Percentiles rank a stretch among this genome's conserved stretches.
Conservation (phyloP, 2,888 invertebrate genomes). For the Cabera pusaria region DNA sequence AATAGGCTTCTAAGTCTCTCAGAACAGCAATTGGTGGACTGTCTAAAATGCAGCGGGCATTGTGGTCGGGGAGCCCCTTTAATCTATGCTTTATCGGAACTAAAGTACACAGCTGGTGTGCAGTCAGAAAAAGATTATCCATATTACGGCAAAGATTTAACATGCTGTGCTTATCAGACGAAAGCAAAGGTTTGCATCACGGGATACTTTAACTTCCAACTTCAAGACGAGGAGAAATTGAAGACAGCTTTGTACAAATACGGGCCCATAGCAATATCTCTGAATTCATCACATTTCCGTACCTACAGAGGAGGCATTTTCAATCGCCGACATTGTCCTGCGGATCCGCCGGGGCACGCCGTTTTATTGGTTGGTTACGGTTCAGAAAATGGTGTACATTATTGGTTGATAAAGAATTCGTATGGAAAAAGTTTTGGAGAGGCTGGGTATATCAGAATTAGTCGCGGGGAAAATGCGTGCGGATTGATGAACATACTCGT, state of each 20-base stretch:
- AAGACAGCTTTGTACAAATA: conserved; percentile 5
- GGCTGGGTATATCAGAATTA: conserved; percentile 1
- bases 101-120: not conserved
- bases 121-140: conserved; percentile 2
- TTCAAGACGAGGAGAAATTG: conserved; percentile 4
- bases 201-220: conserved; percentile 2
- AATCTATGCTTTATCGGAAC: not conserved
- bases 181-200: not conserved
- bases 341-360: not conserved
- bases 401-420: conserved; percentile 9
- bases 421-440: conserved; percentile 2
- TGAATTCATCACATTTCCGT: not conserved
- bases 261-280: conserved; percentile 3
- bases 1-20: not conserved
- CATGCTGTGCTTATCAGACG: not conserved
- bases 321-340: not conserved
- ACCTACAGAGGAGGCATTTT: not conserved
- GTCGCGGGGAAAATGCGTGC: conserved; percentile 1
- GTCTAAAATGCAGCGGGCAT: not conserved
- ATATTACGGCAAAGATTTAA: not conserved
- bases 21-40: conserved; percentile 3
- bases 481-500: not conserved
- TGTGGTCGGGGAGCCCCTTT: not conserved
- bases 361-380: conserved; percentile 5
- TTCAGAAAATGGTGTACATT: not conserved